These are phyloP conservation scores for Caenorhabditis brenneri DNA, from an alignment of 1,140 invertebrate genomes.

Conservation along the genomic window DNA sequence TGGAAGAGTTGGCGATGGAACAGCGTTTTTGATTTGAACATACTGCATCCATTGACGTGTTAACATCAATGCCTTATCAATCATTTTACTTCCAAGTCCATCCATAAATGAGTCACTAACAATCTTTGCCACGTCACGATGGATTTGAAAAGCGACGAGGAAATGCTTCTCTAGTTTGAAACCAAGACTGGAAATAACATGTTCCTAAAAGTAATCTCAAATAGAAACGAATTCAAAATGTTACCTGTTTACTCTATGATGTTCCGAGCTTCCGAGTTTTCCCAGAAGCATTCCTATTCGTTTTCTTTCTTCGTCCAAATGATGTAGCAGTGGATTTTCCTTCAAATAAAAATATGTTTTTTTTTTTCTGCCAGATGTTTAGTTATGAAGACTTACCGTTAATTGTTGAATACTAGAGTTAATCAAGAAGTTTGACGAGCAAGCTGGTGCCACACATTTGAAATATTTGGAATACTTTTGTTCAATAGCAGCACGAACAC, in stretches of 20 bases:
- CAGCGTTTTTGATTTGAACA: not conserved
- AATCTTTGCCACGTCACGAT: not conserved
- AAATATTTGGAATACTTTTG: not conserved
- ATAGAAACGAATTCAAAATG: not conserved
- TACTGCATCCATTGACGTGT: constrained; percentile 28
- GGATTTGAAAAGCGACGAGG: constrained; percentile 9
- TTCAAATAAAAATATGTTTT: not conserved
- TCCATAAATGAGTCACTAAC: constrained; percentile 20
- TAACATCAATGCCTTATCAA: not conserved
- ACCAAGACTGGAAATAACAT: not conserved
- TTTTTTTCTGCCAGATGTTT: not conserved
- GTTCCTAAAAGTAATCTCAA: not conserved
- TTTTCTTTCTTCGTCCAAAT: constrained; percentile 1
- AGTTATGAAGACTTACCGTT: not conserved
- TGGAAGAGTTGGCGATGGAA: not conserved
- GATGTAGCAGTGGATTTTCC: not conserved
- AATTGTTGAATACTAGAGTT: not conserved
- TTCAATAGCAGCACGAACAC: not conserved
- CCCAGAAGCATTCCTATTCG: not conserved
- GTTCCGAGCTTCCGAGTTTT: not conserved
- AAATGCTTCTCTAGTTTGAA: constrained; percentile 26
- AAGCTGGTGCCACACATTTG: not conserved
- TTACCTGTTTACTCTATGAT: not conserved
- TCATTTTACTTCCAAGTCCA: not conserved
- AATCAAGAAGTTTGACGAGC: not conserved